Conservation (phyloP, 2,113 vertebrate genomes). For the Caranx melampygus region DNA sequence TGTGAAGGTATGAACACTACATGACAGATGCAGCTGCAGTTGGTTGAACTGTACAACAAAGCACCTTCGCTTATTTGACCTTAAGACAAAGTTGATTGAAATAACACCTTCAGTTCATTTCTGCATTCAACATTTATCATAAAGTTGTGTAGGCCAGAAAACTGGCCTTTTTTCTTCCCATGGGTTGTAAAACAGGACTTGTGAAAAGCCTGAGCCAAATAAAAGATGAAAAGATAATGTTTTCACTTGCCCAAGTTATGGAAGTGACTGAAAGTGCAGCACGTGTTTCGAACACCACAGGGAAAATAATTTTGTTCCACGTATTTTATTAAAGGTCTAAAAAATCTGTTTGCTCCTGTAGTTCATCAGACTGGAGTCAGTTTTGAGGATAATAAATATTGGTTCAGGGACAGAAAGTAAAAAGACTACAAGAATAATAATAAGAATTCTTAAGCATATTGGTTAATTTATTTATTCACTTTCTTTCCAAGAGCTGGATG, state of each 20-base stretch:
- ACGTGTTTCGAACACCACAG: slow-evolving; percentile 35
- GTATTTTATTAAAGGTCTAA: slow-evolving; percentile 8
- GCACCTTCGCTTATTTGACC: slow-evolving; percentile 13
- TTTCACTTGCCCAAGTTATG: slow-evolving; percentile 61
- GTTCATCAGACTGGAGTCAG: slow-evolving; percentile 16
- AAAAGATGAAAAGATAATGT: slow-evolving; percentile 71
- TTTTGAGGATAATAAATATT: not conserved
- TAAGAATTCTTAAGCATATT: not conserved
- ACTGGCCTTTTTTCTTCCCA: slow-evolving; percentile 47
- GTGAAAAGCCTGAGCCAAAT: slow-evolving; percentile 66
- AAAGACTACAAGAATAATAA: not conserved
- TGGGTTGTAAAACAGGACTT: slow-evolving; percentile 64
- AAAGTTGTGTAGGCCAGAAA: slow-evolving; percentile 50
- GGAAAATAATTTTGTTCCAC: slow-evolving; percentile 19
- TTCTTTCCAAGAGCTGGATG: not conserved
- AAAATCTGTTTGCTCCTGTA: slow-evolving; percentile 10
- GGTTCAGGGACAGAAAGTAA: not conserved
- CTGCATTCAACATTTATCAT: slow-evolving; percentile 66
- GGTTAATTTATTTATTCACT: not conserved
- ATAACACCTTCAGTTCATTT: slow-evolving; percentile 72
- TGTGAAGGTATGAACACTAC: not conserved
- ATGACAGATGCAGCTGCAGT: slow-evolving; percentile 2
- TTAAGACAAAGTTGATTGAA: slow-evolving; percentile 61
- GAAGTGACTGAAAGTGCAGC: slow-evolving; percentile 55
- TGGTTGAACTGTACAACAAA: slow-evolving; percentile 28